Base-by-base conservation (phyloP, 2,888 invertebrate genomes). In the Synergus itoensis region DNA sequence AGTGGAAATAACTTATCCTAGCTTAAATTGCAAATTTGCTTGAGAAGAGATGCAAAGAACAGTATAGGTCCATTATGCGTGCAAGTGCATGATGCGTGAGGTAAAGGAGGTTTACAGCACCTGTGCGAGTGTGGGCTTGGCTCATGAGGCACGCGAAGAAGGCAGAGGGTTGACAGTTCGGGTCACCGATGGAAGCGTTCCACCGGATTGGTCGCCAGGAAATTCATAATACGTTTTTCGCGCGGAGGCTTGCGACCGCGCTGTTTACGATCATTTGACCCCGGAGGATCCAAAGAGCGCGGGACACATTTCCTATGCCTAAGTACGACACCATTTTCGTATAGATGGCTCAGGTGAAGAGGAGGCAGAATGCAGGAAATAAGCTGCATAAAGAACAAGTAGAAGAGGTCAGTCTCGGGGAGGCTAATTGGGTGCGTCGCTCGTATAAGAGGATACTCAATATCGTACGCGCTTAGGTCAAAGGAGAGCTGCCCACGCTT, bases 31-130 rank as follows among this genome's bases (percentile, higher is more conserved):
- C 14, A 69, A 69, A 69, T 69, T 69, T 69, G 48, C 21, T 48
- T 48, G 28, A 11, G 28, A 63, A 65, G 65, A 65, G 63, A 64
- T 64, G 64, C 36, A 64, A 40, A 64, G 64, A 64, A 82, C 36
- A 36, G 36, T 36, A 43, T 43, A 43, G 43, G 43, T 43, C 7
- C 43, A 53, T n/a, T 53, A 9, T 53, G n/a, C 53, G 53, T 53
- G 53, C 53, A 8, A n/a, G 83, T 84, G 87, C 88, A 85, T 84
- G 87, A 87, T 84, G 87, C 88, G 86, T 84, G 87, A 87, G 86
- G 85, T 85, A 88, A 88, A 88, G 79, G 88, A 87, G 86, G 88
- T 88, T 88, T 88, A 87, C 88, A 86, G 85, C 88, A 88, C 88
- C 87, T 89, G 88, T 88, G 88, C 86, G 85, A 85, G 88, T 88